Evolutionary conservation across 2,797 vertebrate species (phyloP).

Genomic region (Chanos chanos): DNA sequence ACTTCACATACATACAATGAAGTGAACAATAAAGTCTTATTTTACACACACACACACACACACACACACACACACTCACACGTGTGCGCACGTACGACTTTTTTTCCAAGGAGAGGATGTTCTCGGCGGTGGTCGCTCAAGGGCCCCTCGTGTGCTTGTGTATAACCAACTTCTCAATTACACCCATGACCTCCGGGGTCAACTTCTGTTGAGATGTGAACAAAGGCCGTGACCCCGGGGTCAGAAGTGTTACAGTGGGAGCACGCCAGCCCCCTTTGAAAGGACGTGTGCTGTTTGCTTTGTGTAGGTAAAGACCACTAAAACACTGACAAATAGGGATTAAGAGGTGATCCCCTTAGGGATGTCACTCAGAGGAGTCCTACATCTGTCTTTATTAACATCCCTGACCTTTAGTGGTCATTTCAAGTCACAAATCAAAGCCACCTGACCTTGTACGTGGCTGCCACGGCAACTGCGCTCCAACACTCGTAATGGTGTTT

Average conservation of each 20-base stretch:
- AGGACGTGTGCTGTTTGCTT: conserved; percentile 87
- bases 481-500: too few species aligned
- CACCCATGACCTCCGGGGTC: conserved; percentile 81
- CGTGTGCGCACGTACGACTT: too few species aligned
- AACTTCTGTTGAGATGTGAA: conserved; percentile 86
- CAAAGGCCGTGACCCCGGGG: conserved; percentile 93
- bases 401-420: conserved; percentile 62
- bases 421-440: conserved; percentile 60
- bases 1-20: too few species aligned
- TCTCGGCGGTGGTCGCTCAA: conserved; percentile 65
- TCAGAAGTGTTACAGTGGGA: conserved; percentile 88
- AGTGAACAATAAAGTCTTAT: not conserved
- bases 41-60: not conserved
- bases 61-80: not conserved
- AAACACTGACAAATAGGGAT: conserved; percentile 96
- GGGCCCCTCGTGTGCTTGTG: conserved; percentile 79
- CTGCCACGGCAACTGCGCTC: conserved; percentile 44
- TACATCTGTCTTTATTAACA: conserved; percentile 76
- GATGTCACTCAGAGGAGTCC: conserved; percentile 72
- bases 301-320: conserved; percentile 91
- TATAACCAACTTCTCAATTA: conserved; percentile 92
- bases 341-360: conserved; percentile 88
- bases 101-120: not conserved
- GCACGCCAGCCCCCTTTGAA: conserved; percentile 80
- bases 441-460: conserved; percentile 41